phyloP scores from a whole-genome alignment of 2,888 invertebrate genomes.

The Polyploca ridens region DNA sequence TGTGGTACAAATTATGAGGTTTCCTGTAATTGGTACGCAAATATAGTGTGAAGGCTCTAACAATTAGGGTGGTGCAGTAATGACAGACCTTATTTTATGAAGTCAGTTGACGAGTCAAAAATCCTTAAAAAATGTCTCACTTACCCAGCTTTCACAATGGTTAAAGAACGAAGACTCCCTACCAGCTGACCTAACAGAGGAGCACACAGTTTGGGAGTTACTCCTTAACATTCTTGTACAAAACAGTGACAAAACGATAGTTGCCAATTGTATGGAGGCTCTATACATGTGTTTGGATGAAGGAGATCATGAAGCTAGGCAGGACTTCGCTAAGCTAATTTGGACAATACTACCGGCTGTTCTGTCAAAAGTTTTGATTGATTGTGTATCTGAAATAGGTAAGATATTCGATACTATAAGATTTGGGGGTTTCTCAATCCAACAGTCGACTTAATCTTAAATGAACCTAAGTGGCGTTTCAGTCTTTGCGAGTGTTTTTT shows the following conservation, averaged over 20 bases:
- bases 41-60: no score
- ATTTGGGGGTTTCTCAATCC: no score
- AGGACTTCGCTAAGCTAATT: slow-evolving; percentile 56
- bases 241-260: slow-evolving; percentile 42
- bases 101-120: not conserved
- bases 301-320: slow-evolving; percentile 50
- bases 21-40: no score
- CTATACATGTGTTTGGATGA: slow-evolving; percentile 58
- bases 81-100: not conserved
- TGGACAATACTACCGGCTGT: slow-evolving; percentile 69
- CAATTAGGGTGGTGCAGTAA: no score
- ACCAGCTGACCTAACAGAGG: slow-evolving; percentile 62
- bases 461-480: no score
- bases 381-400: slow-evolving; percentile 62
- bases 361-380: slow-evolving; percentile 63
- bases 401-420: slow-evolving; percentile 13
- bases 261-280: slow-evolving; percentile 61
- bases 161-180: slow-evolving; percentile 63
- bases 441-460: no score
- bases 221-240: slow-evolving; percentile 65
- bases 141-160: slow-evolving; percentile 70
- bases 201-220: slow-evolving; percentile 66
- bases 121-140: not conserved
- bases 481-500: no score
- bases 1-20: no score